Evolutionary conservation across 2,888 invertebrate species (phyloP), one percentile per base, ranked within the genome.

Genomic region (Galeruca laticollis): DNA sequence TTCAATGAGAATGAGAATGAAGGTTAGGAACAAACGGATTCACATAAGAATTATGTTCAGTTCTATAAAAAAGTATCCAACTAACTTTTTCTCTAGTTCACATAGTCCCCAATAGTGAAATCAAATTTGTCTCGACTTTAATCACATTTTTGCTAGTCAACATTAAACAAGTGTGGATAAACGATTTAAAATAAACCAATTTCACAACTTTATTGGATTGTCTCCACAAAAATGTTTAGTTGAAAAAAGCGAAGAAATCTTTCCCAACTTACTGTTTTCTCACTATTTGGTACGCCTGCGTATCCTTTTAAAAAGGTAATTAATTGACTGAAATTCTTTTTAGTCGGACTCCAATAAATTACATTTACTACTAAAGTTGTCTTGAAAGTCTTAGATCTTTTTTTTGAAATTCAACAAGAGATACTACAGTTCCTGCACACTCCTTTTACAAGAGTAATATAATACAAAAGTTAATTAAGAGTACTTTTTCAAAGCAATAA

Each of bases 381-480:
- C 60, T 64, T 60, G 68, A 67, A 57, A 60, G 61, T 71, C 60
- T 56, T 51, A 18, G 47, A 54, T 49, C 56, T 68, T 62, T 68
- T 68, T 52, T 56, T 60, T 60, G 54, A 71, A 71, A 71, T 63
- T 71, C 56, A 63, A 71, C 59, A 47, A 64, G 68, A 64, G 63
- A 71, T 68, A 68, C 68, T 71, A 63, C 64, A 68, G 65, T 56
- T 70, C 61, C 67, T 31, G 51, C 51, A 60, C 60, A 60, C 60
- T 68, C 47, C 67, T 66, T 67, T 33, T 60, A 68, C 54, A 54
- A 60, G 43, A 68, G 68, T 64, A 71, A 71, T 71, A 71, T 68
- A 71, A 72, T 71, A 69, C 72, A 72, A 63, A 66, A 70, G 70
- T 70, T 70, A 73, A 73, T 73, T 70, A 73, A 70, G 70, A 65